Evolutionary conservation across 2,797 vertebrate genomes (phyloP).

Genomic region (Trichosurus vulpecula): DNA sequence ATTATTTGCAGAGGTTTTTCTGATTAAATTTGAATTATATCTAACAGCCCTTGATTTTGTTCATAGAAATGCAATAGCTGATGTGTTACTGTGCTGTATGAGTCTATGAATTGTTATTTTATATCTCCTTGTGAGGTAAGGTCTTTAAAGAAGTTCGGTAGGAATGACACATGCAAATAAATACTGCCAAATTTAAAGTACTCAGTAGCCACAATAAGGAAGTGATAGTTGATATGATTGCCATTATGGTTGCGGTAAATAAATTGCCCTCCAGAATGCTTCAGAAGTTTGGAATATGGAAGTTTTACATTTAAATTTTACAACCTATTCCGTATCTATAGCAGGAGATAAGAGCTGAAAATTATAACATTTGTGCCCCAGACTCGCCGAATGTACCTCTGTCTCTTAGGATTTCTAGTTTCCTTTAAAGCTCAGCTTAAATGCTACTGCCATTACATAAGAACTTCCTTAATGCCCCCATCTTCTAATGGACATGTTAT

Average conservation of each 20-base stretch:
- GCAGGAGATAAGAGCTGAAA: not conserved
- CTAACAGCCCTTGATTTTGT: not conserved
- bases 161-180: not conserved
- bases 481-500: not conserved
- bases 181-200: conserved; percentile 4
- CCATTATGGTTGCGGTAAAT: conserved; percentile 12
- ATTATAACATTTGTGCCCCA: conserved; percentile 1
- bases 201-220: not conserved
- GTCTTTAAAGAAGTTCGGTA: not conserved
- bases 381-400: not conserved
- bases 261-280: not conserved
- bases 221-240: not conserved
- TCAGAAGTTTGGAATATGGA: not conserved
- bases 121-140: not conserved
- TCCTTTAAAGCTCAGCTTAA: not conserved
- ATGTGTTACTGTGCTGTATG: not conserved
- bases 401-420: not conserved
- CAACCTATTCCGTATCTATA: not conserved
- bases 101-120: not conserved
- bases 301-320: conserved; percentile 12
- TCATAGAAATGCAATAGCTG: not conserved
- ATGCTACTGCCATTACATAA: not conserved
- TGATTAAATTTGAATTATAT: not conserved
- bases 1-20: conserved; percentile 8
- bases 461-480: not conserved